phyloP scores from a whole-genome alignment of 2,888 invertebrate species.

The Diaperis boleti region DNA sequence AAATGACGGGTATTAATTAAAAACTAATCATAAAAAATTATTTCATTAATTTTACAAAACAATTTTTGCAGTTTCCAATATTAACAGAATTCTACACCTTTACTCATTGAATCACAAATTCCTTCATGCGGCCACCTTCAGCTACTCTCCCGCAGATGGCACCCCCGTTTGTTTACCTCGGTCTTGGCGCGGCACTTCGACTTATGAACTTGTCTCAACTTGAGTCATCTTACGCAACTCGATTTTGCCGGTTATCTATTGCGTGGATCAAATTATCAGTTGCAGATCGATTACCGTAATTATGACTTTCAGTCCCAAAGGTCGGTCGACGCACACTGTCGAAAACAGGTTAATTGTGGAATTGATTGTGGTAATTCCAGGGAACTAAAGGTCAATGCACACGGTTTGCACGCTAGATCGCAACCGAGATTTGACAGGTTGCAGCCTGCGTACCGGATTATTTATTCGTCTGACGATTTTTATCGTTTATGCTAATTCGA shows the following conservation, averaged over 20 bases:
- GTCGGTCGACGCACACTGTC: not conserved
- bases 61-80: too few relatives aligned
- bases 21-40: too few relatives aligned
- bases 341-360: not conserved
- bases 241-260: conserved; percentile 1
- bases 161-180: not conserved
- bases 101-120: too few relatives aligned
- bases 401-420: not conserved
- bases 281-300: conserved; percentile 5
- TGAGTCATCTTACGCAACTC: not conserved
- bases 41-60: too few relatives aligned
- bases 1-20: too few relatives aligned
- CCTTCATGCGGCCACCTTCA: too few relatives aligned
- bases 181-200: not conserved
- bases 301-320: not conserved
- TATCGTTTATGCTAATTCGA: too few relatives aligned
- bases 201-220: not conserved
- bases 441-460: too few relatives aligned
- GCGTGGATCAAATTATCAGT: conserved; percentile 6
- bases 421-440: too few relatives aligned
- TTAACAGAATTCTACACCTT: too few relatives aligned
- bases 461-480: too few relatives aligned
- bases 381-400: not conserved
- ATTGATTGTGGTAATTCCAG: not conserved
- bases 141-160: not conserved